Base-by-base conservation (phyloP, 2,888 invertebrate species). In the Tinea pellionella region DNA sequence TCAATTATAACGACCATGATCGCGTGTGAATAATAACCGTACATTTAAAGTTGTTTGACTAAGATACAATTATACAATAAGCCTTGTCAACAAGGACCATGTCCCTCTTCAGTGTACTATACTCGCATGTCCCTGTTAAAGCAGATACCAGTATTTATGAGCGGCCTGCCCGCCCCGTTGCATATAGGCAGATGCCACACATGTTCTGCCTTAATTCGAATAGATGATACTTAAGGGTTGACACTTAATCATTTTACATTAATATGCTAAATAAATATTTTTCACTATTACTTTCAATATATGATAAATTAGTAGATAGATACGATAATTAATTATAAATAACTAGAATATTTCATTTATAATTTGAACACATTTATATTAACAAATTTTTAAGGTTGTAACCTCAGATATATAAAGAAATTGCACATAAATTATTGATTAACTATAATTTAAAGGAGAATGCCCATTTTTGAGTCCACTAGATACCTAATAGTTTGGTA, bases 161-260 rank as follows among this genome's bases (percentile, higher is more conserved):
- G 64, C 64, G 62, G 61, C 63, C 66, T 62, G 64, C 66, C 66
- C 63, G 64, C 66, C n/a, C 70, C 70, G 68, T 41, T 47, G 59
- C 47, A 82, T 77, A 79, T 79, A 79, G 78, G 78, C 81, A 81
- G 81, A 85, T 82, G 83, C 83, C 85, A 83, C 82, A 83, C 83
- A 84, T 85, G 82, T 75, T 80, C 74, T 19, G 60, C 47, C 78
- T 83, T 85, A 85, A 85, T 85, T 82, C 79, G 77, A 83, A 85
- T 85, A 81, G 82, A 86, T 80, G 83, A 74, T 67, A 64, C 63
- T 57, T 73, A 85, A 84, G 85, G 85, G 53, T 18, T 53, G 53
- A 4, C 18, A 53, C n/a, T 16, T 9, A 15, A 24, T 15, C 3
- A 51, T 15, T 51, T 13, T 51, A 51, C 4, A 13, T 16, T 3